Conservation (phyloP, 2,888 invertebrate genomes). For the Drosophila maculinotata region DNA sequence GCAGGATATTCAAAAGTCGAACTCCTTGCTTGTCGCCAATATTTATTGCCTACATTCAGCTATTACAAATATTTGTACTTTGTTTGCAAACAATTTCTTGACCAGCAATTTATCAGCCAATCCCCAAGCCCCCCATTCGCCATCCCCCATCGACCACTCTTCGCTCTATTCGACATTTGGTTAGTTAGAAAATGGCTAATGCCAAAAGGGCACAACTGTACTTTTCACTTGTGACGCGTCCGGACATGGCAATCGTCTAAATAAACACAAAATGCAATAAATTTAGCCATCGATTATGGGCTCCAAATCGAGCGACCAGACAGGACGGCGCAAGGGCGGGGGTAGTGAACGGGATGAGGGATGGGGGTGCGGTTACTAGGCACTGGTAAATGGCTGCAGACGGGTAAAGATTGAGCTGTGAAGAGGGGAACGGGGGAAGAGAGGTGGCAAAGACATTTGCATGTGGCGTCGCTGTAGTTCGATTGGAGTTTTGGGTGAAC, state of each 20-base stretch:
- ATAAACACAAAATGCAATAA: conserved; percentile 80
- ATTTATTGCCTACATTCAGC: conserved; percentile 6
- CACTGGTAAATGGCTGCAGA: conserved; percentile 28
- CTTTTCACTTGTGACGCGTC: conserved; percentile 65
- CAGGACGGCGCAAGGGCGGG: background rate
- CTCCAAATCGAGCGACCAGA: conserved; percentile 39
- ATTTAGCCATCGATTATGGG: conserved; percentile 77
- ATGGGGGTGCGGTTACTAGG: conserved; percentile 2
- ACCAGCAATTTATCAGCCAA: conserved; percentile 43
- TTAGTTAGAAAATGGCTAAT: conserved; percentile 44
- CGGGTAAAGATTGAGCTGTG: conserved; percentile 2
- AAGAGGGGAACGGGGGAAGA: background rate
- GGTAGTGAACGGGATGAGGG: background rate
- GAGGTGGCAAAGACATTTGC: conserved; percentile 45
- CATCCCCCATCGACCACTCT: too few relatives aligned
- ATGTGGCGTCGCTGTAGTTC: conserved; percentile 39
- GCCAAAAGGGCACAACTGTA: conserved; percentile 65
- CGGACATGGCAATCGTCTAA: conserved; percentile 75
- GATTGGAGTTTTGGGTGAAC: conserved; percentile 28
- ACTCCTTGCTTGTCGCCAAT: background rate
- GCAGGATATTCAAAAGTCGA: conserved; percentile 15
- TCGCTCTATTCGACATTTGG: conserved; percentile 36
- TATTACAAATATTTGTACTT: conserved; percentile 6
- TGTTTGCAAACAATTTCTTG: conserved; percentile 36
- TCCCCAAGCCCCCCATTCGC: rapidly evolving